Base-by-base conservation (phyloP, 2,797 vertebrate genomes). In the Anguilla marmorata region DNA sequence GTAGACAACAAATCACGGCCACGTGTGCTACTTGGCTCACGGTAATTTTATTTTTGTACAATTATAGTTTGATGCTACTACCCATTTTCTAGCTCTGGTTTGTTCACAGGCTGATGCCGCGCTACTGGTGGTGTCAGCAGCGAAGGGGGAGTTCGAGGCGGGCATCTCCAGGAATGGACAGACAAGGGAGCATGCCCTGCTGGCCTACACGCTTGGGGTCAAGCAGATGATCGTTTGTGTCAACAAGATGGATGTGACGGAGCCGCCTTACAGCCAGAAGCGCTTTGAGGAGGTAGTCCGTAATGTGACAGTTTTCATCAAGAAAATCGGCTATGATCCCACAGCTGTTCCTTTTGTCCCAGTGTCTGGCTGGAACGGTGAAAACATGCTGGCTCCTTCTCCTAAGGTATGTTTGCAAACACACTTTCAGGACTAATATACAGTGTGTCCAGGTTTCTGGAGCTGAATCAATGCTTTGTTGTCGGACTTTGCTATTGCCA, bases 131-230 rank as follows among this genome's bases (percentile, higher is more conserved):
- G 96, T 97, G 11, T 97, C 96, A 0, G 96, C 96, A 0, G 96
- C 96, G 0, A 96, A 95, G 86, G 96, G 97, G 0, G 97, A 97
- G 88, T 97, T 94, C 41, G 97, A 97, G 88, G 95, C 96, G 0
- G 96, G 96, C 0, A 95, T 97, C 24, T 97, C 96, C 0, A 92
- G 96, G 12, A 96, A 94, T 41, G 97, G 97, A 6, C 97, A 97
- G 91, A 97, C 96, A 37, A 95, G 96, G 87, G 96, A 97, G 80
- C 96, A 97, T 41, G 95, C 96, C 3, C 63, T 97, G 37, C 91
- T 97, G 91, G 96, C 96, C 0, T 97, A 97, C 92, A 97, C 97
- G 0, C 94, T 97, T 69, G 97, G 96, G 0, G 96, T 97, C 0
- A 97, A 97, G 88, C 97, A 97, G 89, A 93, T 97, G 0, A 94